Evolutionary conservation across 2,888 invertebrate species (phyloP), one percentile per base, ranked within the genome.

Genomic region (Sarcophaga subvicina): DNA sequence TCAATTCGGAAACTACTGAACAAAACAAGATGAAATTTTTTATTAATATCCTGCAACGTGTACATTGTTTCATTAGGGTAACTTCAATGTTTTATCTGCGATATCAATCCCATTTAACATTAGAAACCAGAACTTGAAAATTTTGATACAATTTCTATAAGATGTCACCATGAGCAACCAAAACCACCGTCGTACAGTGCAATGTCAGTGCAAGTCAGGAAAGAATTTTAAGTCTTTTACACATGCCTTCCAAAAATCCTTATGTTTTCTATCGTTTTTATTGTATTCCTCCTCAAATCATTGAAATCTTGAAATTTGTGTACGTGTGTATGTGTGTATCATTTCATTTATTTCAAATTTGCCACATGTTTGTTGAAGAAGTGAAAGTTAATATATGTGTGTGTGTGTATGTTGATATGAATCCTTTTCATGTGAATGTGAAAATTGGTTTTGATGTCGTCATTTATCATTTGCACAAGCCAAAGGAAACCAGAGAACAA

Each of bases 401-500:
- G 54, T 54, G 17, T 54, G 54, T 54, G 4, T 54, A 90, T 86
- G 89, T 89, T 88, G 91, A 89, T 86, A 45, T 86, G 88, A 89
- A 49, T 20, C 14, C 67, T 72, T 20, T 62, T 49, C 20, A 73
- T 47, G 49, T 66, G 77, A 71, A 77, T 86, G 83, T 89, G 90
- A 88, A 91, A 91, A 91, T 90, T 91, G 90, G 37, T 89, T 89
- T 88, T 90, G 89, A 90, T 89, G 89, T 89, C 90, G 89, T 90
- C 91, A 92, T 92, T 91, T 91, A 91, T 91, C 91, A 91, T 91
- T 90, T 91, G 89, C 90, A 90, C 89, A 84, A 69, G 22, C 20
- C 54, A 17, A 12, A 37, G 8, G 14, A 12, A 76, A 81, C 77
- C 81, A 66, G 71, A 84, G 59, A 70, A 77, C 78, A 82, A 78